A percentile compares a stretch with the other conserved stretches of the same genome.
Evolutionary conservation across 1,140 invertebrate genomes (phyloP).

Genomic region (Vanessa tameamea): DNA sequence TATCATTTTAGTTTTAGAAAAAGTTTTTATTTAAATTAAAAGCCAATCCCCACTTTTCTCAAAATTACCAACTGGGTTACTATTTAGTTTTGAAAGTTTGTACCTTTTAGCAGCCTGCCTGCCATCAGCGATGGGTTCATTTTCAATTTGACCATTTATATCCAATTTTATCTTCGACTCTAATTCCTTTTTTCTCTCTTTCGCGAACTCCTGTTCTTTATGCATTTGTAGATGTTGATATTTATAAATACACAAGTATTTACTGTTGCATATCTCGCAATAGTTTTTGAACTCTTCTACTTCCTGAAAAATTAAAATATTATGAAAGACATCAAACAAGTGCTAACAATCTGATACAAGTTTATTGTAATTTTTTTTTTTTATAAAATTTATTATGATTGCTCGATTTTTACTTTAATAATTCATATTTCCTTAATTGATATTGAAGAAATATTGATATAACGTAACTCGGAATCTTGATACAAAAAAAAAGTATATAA

Average conservation of each 20-base stretch:
- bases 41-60: too few relatives aligned
- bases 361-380: too few relatives aligned
- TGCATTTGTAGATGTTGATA: conserved; percentile 76
- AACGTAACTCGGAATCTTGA: too few relatives aligned
- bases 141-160: conserved; percentile 42
- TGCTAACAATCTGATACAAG: too few relatives aligned
- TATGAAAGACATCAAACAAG: too few relatives aligned
- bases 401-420: too few relatives aligned
- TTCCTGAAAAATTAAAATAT: conserved; percentile 70
- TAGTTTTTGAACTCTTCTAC: conserved; percentile 72
- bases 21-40: neutral
- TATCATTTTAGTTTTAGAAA: conserved; percentile 7
- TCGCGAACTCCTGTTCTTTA: conserved; percentile 56
- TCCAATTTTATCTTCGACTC: conserved; percentile 40
- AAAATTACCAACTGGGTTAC: too few relatives aligned
- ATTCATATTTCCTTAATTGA: too few relatives aligned
- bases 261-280: conserved; percentile 81
- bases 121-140: conserved; percentile 43
- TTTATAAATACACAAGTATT: conserved; percentile 82
- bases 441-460: neutral
- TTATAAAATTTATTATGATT: too few relatives aligned
- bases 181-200: conserved; percentile 51
- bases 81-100: conserved; percentile 16
- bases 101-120: conserved; percentile 82
- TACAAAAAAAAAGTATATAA: conserved; percentile 1